Base-by-base conservation (phyloP, 2,113 vertebrate genomes). In the Uropsilus gracilis region DNA sequence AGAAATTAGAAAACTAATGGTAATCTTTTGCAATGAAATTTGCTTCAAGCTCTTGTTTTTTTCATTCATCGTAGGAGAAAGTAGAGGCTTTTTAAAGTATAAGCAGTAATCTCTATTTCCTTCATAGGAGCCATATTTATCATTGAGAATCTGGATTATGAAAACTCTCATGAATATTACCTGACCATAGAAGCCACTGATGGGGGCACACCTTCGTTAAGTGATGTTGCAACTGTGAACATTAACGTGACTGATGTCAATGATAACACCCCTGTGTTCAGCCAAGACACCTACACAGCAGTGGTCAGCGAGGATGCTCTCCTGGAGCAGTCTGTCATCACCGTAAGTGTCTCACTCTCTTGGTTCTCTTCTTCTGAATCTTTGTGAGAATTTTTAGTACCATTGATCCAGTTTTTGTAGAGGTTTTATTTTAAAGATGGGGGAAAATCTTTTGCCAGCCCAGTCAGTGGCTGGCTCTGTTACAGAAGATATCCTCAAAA, bases 221-320 rank as follows among this genome's bases (percentile, higher is more conserved):
- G 99, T 42, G 99, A 99, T 89, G 98, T 99, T 89, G 99, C 99
- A 8, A 99, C 99, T 0, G 99, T 99, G 95, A 99, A 98, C 98
- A 98, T 99, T 94, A 99, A 99, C 20, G 97, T 99, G 84, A 99
- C 99, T 0, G 99, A 99, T 76, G 98, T 99, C 95, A 99, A 99
- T 5, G 99, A 99, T 97, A 99, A 99, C 96, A 97, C 95, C 18
- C 99, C 99, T 0, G 89, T 98, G 76, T 99, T 99, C 96, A 99
- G 99, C 98, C 99, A 99, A 73, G 98, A 98, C 48, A 97, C 99
- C 32, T 99, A 99, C 96, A 98, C 99, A 0, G 98, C 99, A 0
- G 99, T 99, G 24, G 97, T 99, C 98, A 98, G 99, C 55, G 99
- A 99, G 97, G 99, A 99, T 46, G 98, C 98, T 0, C 94, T 99